phyloP scores from a whole-genome alignment of 2,113 vertebrate genomes.

The Crotalus horridus region DNA sequence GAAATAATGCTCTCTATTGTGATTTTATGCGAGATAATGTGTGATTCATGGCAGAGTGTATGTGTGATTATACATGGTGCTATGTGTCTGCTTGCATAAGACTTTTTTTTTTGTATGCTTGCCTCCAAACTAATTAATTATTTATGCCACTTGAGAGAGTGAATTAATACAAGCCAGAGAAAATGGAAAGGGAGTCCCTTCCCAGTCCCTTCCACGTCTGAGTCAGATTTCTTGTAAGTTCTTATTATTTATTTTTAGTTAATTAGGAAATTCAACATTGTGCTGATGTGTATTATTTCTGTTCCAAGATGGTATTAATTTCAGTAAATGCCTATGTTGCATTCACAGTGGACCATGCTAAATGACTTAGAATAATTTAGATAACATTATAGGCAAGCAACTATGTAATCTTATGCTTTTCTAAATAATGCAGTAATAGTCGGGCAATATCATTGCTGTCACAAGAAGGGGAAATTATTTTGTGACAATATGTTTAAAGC shows the following conservation, averaged over 20 bases:
- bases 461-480: not conserved
- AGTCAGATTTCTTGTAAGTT: not conserved
- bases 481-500: not conserved
- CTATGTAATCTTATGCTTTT: not conserved
- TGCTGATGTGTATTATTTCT: not conserved
- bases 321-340: not conserved
- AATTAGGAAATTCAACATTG: not conserved
- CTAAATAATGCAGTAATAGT: conserved; percentile 15
- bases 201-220: not conserved
- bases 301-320: not conserved
- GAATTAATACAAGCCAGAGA: not conserved
- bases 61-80: not conserved
- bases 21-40: not conserved
- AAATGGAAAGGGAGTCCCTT: not conserved
- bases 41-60: not conserved
- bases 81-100: not conserved
- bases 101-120: not conserved
- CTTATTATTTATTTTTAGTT: not conserved
- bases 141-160: not conserved
- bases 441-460: not conserved
- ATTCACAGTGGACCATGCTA: not conserved
- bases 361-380: conserved; percentile 9
- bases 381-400: conserved; percentile 4
- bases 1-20: not conserved
- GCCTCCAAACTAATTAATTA: not conserved